Evolutionary conservation across 2,113 vertebrate species (phyloP), one percentile per base, ranked within the genome.

Genomic region (Psittacula cyanocephala): DNA sequence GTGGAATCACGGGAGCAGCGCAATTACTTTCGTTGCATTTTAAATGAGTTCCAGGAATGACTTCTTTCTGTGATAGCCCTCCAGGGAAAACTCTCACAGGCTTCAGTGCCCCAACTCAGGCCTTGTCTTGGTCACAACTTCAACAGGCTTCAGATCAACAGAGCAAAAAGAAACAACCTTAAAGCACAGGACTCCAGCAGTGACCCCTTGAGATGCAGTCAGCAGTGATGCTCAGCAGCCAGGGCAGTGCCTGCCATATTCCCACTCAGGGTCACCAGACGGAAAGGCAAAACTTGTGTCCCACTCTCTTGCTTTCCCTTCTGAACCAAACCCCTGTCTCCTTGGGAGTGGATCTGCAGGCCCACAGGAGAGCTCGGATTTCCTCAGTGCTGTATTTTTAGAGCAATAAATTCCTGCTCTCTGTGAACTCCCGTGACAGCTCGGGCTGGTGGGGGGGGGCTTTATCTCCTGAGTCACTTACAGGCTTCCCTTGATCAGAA

Each of bases 381-480:
- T 76, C 91, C 65, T 74, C 75, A 33, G 72, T 10, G 57, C 78
- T 27, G 39, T 78, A 65, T 74, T 79, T 86, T 79, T 91, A 84
- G 93, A 77, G 81, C 67, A 81, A 55, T 78, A 27, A 83, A 63
- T 86, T 87, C 64, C 91, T 33, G 17, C 90, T 95, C 80, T 67
- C 78, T 86, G 91, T 80, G 67, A 74, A 16, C 67, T 88, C 23
- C 85, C 50, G 2, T 17, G 81, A 52, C 87, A 29, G 25, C 33
- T 13, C 37, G 37, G 82, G 29, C 89, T 72, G 76, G 65, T 44
- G 60, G 10, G 28, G 10, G 64, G 57, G 69, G 79, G 17, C 72
- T 81, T 91, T 77, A 79, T 93, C 96, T 96, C 86, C 55, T 81
- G 72, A 46, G 94, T 95, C 53, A 64, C 94, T 96, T 92, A 94